Conservation (phyloP, 1,140 invertebrate species). For the Homalodisca vitripennis region DNA sequence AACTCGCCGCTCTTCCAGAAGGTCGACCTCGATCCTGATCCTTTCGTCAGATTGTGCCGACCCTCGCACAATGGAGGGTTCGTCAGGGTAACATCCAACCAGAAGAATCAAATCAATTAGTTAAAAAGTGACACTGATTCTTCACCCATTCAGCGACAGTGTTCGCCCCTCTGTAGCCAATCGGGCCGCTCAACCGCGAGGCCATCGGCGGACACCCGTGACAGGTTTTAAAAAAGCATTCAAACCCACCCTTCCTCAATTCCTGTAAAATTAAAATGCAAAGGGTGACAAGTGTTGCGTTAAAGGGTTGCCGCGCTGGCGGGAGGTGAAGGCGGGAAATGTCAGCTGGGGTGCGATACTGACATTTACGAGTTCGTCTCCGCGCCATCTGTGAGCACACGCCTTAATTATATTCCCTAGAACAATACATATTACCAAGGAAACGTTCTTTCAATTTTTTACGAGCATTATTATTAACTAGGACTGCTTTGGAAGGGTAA, state of each 20-base stretch:
- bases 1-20: background rate
- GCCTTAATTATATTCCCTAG: too few species aligned
- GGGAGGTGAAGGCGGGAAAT: background rate
- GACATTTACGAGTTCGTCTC: too few species aligned
- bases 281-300: slow-evolving; percentile 17
- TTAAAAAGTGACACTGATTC: slow-evolving; percentile 7
- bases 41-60: background rate
- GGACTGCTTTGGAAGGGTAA: too few species aligned
- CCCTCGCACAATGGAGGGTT: background rate
- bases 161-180: background rate
- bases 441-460: too few species aligned
- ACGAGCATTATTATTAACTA: too few species aligned
- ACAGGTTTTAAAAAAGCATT: slow-evolving; percentile 8
- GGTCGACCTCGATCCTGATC: background rate
- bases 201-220: too few species aligned
- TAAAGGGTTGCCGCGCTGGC: slow-evolving; percentile 1
- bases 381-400: too few species aligned
- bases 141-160: background rate
- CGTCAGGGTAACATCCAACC: background rate
- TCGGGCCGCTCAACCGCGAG: background rate
- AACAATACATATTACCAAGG: too few species aligned
- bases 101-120: slow-evolving; percentile 13
- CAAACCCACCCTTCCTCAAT: slow-evolving; percentile 7
- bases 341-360: background rate
- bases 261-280: slow-evolving; percentile 18